A percentile compares a stretch with the other conserved stretches of the same genome.
These are phyloP conservation scores for Gopherus evgoodei DNA, from an alignment of 2,113 vertebrate species.

Conservation along the genomic window DNA sequence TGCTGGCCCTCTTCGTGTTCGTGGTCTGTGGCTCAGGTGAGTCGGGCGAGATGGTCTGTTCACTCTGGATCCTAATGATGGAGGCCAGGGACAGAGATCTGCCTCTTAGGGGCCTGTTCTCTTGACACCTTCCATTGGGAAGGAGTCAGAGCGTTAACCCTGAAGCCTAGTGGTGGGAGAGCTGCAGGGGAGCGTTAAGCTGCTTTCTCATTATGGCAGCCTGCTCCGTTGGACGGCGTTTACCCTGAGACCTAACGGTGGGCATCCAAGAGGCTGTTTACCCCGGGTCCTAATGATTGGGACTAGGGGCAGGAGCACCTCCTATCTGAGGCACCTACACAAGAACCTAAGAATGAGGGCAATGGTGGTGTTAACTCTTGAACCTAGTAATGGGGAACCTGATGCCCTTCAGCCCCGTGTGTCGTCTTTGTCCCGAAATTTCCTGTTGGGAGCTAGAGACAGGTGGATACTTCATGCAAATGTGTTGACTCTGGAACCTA, in stretches of 20 bases:
- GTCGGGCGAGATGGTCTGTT: not conserved
- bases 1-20: slow-evolving; percentile 82
- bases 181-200: no score
- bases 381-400: not conserved
- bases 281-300: no score
- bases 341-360: not conserved
- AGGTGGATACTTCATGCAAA: accelerated
- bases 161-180: not conserved
- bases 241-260: not conserved
- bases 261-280: no score
- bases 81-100: no score
- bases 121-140: no score
- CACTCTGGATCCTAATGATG: not conserved
- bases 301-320: not conserved
- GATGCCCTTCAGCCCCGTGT: not conserved
- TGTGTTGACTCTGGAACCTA: not conserved
- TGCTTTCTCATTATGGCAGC: not conserved
- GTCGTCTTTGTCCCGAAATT: not conserved
- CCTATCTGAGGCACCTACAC: not conserved
- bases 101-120: no score
- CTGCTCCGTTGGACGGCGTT: not conserved
- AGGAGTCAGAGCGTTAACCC: not conserved
- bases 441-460: not conserved
- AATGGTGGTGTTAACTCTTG: not conserved
- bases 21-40: slow-evolving; percentile 84